Evolutionary conservation across 2,113 vertebrate genomes (phyloP).

Genomic region (Neodontobutis hainanensis): DNA sequence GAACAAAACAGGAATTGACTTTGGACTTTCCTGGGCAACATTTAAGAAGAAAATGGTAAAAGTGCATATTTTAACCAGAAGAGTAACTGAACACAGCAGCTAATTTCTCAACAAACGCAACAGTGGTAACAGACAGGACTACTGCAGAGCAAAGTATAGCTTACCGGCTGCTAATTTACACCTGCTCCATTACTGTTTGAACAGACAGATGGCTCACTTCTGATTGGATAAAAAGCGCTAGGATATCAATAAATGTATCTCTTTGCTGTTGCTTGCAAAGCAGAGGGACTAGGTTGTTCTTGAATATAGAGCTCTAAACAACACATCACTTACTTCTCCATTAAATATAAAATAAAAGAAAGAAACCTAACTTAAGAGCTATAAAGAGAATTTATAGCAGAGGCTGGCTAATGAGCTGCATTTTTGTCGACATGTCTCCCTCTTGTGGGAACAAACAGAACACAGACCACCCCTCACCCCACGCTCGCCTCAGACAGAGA

Average conservation of each 20-base stretch:
- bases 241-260: too few species aligned
- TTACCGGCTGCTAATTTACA: too few species aligned
- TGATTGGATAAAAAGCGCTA: too few species aligned
- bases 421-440: constrained; percentile 69
- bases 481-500: constrained; percentile 39
- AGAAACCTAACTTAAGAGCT: neutral
- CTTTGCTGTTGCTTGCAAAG: too few species aligned
- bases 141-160: too few species aligned
- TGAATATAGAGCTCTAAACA: neutral
- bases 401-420: neutral
- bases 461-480: constrained; percentile 20
- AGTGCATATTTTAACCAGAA: neutral
- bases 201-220: too few species aligned
- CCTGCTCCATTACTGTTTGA: too few species aligned
- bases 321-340: constrained; percentile 4
- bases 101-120: neutral
- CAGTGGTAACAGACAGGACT: too few species aligned
- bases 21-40: neutral
- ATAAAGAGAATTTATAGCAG: constrained; percentile 1
- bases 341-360: neutral
- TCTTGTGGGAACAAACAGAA: constrained; percentile 67
- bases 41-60: neutral
- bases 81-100: neutral
- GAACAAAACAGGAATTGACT: neutral
- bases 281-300: too few species aligned